Conservation (phyloP, 2,888 invertebrate species). For the Thereva unica region DNA sequence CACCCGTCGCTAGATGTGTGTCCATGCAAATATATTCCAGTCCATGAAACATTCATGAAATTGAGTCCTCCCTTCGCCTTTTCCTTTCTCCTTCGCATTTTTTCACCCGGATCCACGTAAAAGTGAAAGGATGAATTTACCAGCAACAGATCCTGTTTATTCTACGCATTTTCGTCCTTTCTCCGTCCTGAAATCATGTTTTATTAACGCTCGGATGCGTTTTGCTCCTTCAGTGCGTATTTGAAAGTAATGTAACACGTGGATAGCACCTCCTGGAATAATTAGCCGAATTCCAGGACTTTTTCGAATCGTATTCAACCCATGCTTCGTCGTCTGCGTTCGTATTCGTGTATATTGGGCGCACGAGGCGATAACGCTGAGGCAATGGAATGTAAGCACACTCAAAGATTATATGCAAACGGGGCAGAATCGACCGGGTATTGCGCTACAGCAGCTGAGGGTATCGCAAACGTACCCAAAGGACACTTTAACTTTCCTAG, state of each 20-base stretch:
- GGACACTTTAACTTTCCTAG: too few species aligned
- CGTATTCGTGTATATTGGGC: neutral
- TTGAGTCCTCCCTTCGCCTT: slow-evolving; percentile 14
- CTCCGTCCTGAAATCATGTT: slow-evolving; percentile 13
- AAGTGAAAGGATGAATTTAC: neutral
- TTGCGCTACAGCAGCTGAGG: slow-evolving; percentile 1
- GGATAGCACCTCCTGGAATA: slow-evolving; percentile 22
- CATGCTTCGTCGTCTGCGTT: neutral
- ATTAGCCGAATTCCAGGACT: slow-evolving; percentile 7
- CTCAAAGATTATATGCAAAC: slow-evolving; percentile 14
- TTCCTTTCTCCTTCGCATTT: slow-evolving; percentile 8
- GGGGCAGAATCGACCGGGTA: slow-evolving; percentile 3
- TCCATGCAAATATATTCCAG: slow-evolving; percentile 33
- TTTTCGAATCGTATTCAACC: neutral
- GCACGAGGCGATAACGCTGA: slow-evolving; percentile 21
- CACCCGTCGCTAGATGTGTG: slow-evolving; percentile 25
- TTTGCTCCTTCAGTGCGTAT: slow-evolving; percentile 22
- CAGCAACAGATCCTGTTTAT: slow-evolving; percentile 25
- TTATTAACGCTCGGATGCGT: slow-evolving; percentile 31
- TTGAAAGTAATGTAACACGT: slow-evolving; percentile 23
- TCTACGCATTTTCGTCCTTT: slow-evolving; percentile 13
- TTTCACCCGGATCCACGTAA: neutral
- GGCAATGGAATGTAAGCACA: slow-evolving; percentile 12
- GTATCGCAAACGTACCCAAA: neutral
- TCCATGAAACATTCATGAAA: slow-evolving; percentile 39